Evolutionary conservation across 2,888 invertebrate genomes (phyloP), one percentile per base, ranked within the genome.

Genomic region (Colletes collaris): DNA sequence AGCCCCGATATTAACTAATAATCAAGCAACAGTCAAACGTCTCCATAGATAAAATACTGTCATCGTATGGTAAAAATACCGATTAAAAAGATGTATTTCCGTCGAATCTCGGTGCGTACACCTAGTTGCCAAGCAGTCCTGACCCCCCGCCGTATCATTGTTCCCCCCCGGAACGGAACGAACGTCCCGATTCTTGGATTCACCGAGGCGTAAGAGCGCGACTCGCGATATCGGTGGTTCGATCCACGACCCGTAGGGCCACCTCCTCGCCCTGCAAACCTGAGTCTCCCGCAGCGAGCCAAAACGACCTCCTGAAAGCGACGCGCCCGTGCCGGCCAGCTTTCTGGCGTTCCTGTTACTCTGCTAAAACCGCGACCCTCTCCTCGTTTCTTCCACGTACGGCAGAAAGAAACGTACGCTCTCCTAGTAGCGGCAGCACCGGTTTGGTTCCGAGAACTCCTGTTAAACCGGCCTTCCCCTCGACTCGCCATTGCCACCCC

Each of bases 381-480:
- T 92, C 90, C 91, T 91, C 90, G 91, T 90, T 92, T 91, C 92
- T 91, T 91, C 90, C 90, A 86, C 90, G 89, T 88, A 88, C 89
- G 89, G 89, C 85, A 83, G 88, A 87, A 81, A 84, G 84, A 84
- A 27, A 83, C 82, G 76, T 77, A 74, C 70, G 50, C 76, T 81
- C 77, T 84, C 76, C 83, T 83, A 77, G 70, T 52, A 77, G 88
- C 74, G 89, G 90, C 91, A 89, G 90, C 91, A 91, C 90, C 89
- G 88, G 89, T 89, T 89, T 90, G 89, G 88, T 88, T 74, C 79
- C 59, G 4, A 49, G 35, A 19, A 49, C 19, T 50, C 49, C 64
- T 49, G 37, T 6, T 53, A 8, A n/a, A 63, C 46, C 64, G 63
- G 37, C 40, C 69, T 62, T 52, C 40, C 69, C 27, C n/a, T 53